phyloP scores from a whole-genome alignment of 2,113 vertebrate species.

The Triplophysa tibetana region DNA sequence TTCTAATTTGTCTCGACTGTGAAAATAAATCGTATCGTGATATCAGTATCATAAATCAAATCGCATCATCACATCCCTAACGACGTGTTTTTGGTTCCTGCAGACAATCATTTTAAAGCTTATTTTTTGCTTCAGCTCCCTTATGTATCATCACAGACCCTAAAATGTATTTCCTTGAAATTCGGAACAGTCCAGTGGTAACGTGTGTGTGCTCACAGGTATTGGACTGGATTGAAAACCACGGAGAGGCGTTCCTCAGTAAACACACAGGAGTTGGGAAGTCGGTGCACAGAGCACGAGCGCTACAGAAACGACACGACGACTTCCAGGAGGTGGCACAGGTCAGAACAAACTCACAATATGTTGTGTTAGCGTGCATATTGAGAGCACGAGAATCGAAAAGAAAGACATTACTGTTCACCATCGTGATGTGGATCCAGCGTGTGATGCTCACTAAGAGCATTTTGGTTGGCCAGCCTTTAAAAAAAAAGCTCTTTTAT shows the following conservation, averaged over 20 bases:
- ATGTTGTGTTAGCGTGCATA: conserved; percentile 27
- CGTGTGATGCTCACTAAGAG: no score
- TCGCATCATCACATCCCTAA: no score
- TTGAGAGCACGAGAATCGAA: not conserved
- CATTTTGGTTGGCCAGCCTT: no score
- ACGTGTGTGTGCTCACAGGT: conserved; percentile 72
- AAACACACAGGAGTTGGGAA: conserved; percentile 97
- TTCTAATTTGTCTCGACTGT: no score
- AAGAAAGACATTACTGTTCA: not conserved
- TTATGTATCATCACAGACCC: no score
- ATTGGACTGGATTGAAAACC: conserved; percentile 97
- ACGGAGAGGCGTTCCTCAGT: conserved; percentile 94
- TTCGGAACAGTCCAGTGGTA: not conserved
- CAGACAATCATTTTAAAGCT: no score
- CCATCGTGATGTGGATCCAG: no score
- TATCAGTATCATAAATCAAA: no score
- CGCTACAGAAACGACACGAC: conserved; percentile 93
- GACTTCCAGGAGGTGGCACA: conserved; percentile 98
- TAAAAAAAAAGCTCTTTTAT: not conserved
- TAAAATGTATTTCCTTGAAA: no score
- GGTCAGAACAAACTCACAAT: conserved; percentile 68
- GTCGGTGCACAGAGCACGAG: conserved; percentile 89
- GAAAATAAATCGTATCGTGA: no score
- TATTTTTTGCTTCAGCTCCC: no score
- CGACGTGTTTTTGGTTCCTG: no score